phyloP scores from a whole-genome alignment of 2,113 vertebrate species.

The Muntiacus reevesi region DNA sequence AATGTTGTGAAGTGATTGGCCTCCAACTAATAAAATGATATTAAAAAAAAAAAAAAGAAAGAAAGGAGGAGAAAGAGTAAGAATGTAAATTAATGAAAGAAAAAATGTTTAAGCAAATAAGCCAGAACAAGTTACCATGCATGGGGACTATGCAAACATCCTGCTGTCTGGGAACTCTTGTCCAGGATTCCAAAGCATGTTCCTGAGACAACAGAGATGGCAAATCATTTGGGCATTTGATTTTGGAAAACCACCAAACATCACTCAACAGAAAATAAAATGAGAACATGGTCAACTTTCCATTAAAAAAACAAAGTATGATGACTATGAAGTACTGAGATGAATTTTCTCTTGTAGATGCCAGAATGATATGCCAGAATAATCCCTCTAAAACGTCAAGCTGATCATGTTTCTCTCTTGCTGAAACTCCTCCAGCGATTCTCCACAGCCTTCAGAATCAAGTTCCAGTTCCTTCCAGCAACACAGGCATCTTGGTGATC shows the following conservation, averaged over 20 bases:
- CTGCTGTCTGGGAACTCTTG: not conserved
- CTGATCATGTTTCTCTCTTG: not conserved
- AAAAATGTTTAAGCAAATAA: not conserved
- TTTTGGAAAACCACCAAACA: constrained; percentile 37
- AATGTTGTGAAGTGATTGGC: too few relatives aligned
- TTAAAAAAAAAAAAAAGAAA: too few relatives aligned
- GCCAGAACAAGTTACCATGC: not conserved
- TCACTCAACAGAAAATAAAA: constrained; percentile 15
- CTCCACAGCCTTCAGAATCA: not conserved
- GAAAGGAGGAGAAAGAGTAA: not conserved
- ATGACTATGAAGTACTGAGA: not conserved
- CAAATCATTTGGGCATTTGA: constrained; percentile 10
- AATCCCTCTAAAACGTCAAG: constrained; percentile 24
- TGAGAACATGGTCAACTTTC: not conserved
- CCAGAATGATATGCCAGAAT: not conserved
- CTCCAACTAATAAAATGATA: too few relatives aligned
- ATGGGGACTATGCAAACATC: not conserved
- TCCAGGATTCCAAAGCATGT: not conserved
- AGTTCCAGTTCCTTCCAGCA: not conserved
- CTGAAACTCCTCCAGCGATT: not conserved
- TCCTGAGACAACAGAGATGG: not conserved
- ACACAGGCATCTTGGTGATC: not conserved
- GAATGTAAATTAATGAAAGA: not conserved
- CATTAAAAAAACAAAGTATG: constrained; percentile 10
- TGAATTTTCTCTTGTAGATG: not conserved